Conservation (phyloP, 92 coral and sea anemone genomes). For the Pocillopora meandrina region DNA sequence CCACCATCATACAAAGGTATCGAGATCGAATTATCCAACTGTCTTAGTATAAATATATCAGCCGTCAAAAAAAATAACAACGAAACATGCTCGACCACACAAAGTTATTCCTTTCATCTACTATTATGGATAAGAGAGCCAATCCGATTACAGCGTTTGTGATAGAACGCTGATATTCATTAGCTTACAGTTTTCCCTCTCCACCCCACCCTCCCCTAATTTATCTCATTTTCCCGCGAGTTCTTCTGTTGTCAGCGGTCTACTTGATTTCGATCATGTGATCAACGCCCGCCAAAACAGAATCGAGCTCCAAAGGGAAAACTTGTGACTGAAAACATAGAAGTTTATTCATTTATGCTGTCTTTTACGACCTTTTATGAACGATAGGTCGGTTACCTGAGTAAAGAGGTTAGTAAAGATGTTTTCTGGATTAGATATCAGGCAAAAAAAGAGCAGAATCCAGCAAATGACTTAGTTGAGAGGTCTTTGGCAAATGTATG, state of each 20-base stretch:
- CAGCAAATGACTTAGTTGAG: too few relatives aligned
- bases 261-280: slow-evolving; percentile 34
- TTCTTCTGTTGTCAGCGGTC: slow-evolving; percentile 26
- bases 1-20: too few relatives aligned
- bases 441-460: background rate
- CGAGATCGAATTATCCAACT: too few relatives aligned
- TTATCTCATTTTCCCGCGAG: slow-evolving; percentile 23
- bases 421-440: background rate
- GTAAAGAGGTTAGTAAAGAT: slow-evolving; percentile 9
- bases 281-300: slow-evolving; percentile 51
- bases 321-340: background rate
- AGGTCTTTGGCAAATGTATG: background rate
- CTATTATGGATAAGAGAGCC: too few relatives aligned
- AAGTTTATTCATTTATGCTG: slow-evolving; percentile 5
- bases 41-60: too few relatives aligned
- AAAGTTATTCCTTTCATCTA: too few relatives aligned
- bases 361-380: slow-evolving; percentile 21
- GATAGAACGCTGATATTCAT: too few relatives aligned
- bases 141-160: too few relatives aligned
- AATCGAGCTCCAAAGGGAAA: slow-evolving; percentile 31
- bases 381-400: background rate
- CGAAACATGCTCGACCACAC: too few relatives aligned
- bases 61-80: too few relatives aligned
- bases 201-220: too few relatives aligned
- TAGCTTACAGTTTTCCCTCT: too few relatives aligned